Base-by-base conservation (phyloP, 2,797 vertebrate genomes). In the Caiman crocodilus region DNA sequence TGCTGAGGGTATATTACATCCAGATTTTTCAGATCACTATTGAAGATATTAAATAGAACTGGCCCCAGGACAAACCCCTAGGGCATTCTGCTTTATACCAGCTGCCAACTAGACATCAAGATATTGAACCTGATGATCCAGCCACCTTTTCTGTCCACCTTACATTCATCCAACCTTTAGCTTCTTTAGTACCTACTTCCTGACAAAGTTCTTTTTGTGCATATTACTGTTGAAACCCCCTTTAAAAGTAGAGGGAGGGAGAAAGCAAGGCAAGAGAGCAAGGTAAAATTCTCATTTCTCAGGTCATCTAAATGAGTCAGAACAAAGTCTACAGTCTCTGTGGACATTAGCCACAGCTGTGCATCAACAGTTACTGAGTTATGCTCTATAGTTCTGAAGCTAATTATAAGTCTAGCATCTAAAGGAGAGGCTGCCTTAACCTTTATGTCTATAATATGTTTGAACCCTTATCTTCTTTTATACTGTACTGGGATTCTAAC, bases 401-500 rank as follows among this genome's bases (percentile, higher is more conserved):
- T 89, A 84, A 92, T 89, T 92, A 88, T 32, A 86, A 90, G 88
- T 84, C 25, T 1, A 78, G 2, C 12, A 84, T 82, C 42, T 90
- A 56, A 84, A 87, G 77, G 59, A 25, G 1, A 78, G 6, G 75
- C 82, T 79, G 10, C 77, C 14, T 91, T 30, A 74, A 59, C 18
- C n/a, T 89, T 84, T 84, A 80, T 82, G n/a, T 59, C 4, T 83
- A 63, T 63, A 71, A 82, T 9, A 2, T 15, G 14, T 75, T 65
- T 83, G 35, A 86, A 58, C 0, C 6, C 17, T 79, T 65, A 17
- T 61, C 59, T 5, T 64, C 13, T 10, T 83, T 61, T 77, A 3
- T 89, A 25, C 55, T 95, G 57, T 3, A 88, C 61, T 85, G 76
- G 60, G 42, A 91, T 59, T 94, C 65, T 90, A 67, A 84, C 16